phyloP scores from a whole-genome alignment of 2,113 vertebrate species.

The Camelus dromedarius region DNA sequence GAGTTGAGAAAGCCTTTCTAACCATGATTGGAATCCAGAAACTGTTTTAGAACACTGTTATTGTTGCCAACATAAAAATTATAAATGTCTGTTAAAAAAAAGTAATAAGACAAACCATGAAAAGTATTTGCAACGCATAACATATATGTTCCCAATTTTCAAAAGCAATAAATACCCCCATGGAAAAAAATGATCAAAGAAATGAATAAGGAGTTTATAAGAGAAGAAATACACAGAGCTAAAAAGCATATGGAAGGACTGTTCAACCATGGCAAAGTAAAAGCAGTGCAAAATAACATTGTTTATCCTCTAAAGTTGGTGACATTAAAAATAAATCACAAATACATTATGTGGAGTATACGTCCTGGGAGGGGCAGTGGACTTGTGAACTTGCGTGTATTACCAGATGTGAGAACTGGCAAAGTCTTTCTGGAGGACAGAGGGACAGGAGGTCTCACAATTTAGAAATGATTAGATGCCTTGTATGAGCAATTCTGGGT shows the following conservation, averaged over 20 bases:
- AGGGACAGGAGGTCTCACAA: background rate
- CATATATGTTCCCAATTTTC: background rate
- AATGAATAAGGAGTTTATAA: background rate
- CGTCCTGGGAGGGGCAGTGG: background rate
- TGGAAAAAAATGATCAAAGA: background rate
- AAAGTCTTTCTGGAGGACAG: background rate
- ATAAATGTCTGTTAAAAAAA: background rate
- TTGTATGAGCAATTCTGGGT: background rate
- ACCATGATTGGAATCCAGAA: background rate
- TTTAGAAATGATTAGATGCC: background rate
- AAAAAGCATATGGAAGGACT: background rate
- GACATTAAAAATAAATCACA: background rate
- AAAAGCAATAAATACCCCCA: background rate
- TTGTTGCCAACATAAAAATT: slow-evolving; percentile 43
- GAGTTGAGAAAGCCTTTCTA: slow-evolving; percentile 38
- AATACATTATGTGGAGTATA: background rate
- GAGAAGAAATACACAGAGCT: background rate
- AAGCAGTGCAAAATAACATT: background rate
- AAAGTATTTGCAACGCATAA: background rate
- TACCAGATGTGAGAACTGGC: rapidly evolving
- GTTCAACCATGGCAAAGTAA: background rate
- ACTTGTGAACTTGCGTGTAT: rapidly evolving
- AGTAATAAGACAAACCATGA: slow-evolving; percentile 15
- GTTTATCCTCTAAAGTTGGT: background rate
- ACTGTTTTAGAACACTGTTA: background rate